Base-by-base conservation (phyloP, 2,113 vertebrate species). In the Saguinus imperator region DNA sequence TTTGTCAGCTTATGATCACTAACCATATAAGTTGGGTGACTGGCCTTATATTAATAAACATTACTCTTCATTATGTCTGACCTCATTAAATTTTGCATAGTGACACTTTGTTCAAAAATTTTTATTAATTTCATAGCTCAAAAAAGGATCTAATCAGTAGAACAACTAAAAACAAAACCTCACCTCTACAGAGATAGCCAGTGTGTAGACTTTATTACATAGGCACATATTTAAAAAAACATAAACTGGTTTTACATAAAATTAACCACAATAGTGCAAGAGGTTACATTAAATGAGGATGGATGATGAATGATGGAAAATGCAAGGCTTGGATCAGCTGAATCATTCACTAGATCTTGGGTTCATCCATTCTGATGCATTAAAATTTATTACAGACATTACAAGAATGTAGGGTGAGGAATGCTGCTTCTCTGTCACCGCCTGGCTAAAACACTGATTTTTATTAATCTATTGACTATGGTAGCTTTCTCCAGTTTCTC, bases 201-300 rank as follows among this genome's bases (percentile, higher is more conserved):
- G 99, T 99, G 99, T 99, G 92, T 87, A 98, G 98, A 99, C 99
- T 99, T 98, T 97, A 98, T 98, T 98, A 98, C 97, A 98, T 97
- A 98, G 95, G 97, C 96, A 97, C 97, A 70, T 96, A 57, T 89
- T 55, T 6, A 57, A 57, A 96, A 66, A 81, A 98, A 97, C 68
- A 93, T 97, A 98, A 98, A 98, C 94, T 95, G 66, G 52, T 98
- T 98, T 98, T 98, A 98, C 98, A 98, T 94, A 98, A 96, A 98
- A 89, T 91, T 87, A 96, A 80, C 94, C 96, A 98, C 97, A 98
- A 97, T 97, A 98, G 98, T 98, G 98, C 98, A 98, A 99, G 97
- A 98, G 97, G 94, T 97, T 95, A 95, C 79, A 93, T 45, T 87
- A 96, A 95, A 68, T 84, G 85, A 94, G 68, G 83, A 61, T 68